A percentile compares a stretch with the other conserved stretches of the same genome.
phyloP scores from a whole-genome alignment of 1,140 invertebrate species.

The Paraescarpia echinospica region DNA sequence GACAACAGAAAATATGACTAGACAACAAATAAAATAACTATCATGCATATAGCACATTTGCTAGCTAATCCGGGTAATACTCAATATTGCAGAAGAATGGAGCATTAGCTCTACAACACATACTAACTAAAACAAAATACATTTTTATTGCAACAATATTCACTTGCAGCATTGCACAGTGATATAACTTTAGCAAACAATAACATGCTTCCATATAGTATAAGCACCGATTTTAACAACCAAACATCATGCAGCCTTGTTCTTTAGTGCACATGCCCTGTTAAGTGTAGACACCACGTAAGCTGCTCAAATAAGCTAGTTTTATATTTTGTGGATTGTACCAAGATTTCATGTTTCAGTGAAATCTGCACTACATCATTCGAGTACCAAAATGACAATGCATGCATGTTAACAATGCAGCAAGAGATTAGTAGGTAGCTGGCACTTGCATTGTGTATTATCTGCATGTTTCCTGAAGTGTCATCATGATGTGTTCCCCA shows the following conservation, averaged over 20 bases:
- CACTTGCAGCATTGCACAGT: neutral
- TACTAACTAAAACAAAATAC: neutral
- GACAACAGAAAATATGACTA: neutral
- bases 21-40: neutral
- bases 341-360: neutral
- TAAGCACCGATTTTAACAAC: neutral
- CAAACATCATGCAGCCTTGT: neutral
- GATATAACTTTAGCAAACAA: neutral
- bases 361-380: neutral
- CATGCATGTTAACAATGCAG: neutral
- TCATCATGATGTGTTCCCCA: neutral
- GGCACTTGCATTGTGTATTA: neutral
- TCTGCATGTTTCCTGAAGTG: neutral
- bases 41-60: neutral
- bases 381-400: neutral
- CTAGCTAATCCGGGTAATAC: neutral
- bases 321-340: neutral
- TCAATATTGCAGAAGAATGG: neutral
- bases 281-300: neutral
- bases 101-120: neutral
- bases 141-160: neutral
- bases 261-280: neutral
- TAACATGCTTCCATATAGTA: neutral
- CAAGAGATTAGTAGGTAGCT: neutral
- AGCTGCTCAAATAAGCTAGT: neutral